These are phyloP conservation scores for Porites divaricata DNA, from an alignment of 92 coral and sea anemone genomes.

Conservation along the genomic window DNA sequence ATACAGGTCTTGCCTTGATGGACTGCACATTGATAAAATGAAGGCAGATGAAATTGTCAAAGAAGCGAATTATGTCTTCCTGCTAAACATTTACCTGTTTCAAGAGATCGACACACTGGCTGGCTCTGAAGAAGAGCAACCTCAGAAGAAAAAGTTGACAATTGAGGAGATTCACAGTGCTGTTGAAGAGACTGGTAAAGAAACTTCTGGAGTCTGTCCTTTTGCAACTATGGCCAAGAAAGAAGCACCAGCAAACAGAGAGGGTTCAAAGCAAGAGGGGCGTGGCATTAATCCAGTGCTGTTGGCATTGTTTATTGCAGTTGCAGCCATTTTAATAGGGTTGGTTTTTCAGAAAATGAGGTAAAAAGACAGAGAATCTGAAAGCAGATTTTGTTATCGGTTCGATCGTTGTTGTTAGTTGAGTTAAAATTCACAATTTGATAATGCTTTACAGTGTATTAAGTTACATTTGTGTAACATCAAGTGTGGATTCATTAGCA, in stretches of 20 bases:
- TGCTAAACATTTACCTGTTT: conserved; percentile 85
- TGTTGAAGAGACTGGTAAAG: conserved; percentile 23
- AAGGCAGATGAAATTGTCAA: conserved; percentile 89
- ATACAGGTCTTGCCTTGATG: conserved; percentile 87
- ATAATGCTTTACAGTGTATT: no score
- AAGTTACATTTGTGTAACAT: no score
- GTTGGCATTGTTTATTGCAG: conserved; percentile 57
- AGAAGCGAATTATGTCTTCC: conserved; percentile 83
- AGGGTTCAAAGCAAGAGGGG: conserved; percentile 10
- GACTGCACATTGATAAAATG: conserved; percentile 71
- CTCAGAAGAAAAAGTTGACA: conserved; percentile 27
- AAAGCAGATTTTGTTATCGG: background rate
- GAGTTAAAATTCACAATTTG: no score
- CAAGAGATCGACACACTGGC: conserved; percentile 83
- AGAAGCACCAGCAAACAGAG: conserved; percentile 38
- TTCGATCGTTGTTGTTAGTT: no score
- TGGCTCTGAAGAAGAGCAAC: conserved; percentile 64
- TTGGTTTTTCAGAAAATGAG: conserved; percentile 35
- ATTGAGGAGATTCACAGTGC: conserved; percentile 22
- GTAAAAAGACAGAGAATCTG: background rate
- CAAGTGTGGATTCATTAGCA: no score
- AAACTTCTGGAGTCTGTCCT: conserved; percentile 68
- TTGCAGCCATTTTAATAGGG: conserved; percentile 58
- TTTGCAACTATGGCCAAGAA: conserved; percentile 85
- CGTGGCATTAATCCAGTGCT: conserved; percentile 43